Percentiles rank a stretch among this genome's conserved stretches.
These are phyloP conservation scores for Bettongia penicillata DNA, from an alignment of 2,113 vertebrate species.

Conservation along the genomic window DNA sequence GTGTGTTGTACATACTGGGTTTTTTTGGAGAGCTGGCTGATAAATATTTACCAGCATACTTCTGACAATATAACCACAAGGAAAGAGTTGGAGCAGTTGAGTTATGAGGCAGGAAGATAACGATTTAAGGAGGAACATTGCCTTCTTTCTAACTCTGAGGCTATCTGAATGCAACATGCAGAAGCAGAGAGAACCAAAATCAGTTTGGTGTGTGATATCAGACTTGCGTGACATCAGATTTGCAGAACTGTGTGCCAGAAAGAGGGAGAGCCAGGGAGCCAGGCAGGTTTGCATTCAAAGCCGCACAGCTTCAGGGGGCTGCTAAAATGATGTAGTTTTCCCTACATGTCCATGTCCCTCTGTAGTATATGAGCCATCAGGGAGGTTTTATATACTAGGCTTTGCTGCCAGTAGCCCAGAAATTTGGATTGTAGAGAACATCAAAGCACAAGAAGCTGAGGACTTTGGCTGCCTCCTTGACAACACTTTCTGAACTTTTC, in stretches of 20 bases:
- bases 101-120: neutral
- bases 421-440: neutral
- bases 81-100: neutral
- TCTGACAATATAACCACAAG: neutral
- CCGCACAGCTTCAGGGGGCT: neutral
- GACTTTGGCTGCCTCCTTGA: neutral
- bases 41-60: neutral
- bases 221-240: neutral
- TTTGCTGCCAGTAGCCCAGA: neutral
- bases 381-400: neutral
- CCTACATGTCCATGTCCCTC: neutral
- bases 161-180: neutral
- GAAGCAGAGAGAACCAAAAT: neutral
- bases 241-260: neutral
- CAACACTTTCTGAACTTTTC: neutral
- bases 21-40: neutral
- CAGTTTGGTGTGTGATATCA: neutral
- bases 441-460: neutral
- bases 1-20: neutral
- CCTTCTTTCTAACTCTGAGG: neutral
- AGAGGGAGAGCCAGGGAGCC: neutral
- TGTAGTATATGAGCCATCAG: neutral
- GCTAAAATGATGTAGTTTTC: neutral
- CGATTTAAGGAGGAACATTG: neutral
- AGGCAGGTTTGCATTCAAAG: neutral